Evolutionary conservation across 2,888 invertebrate species (phyloP).

Genomic region (Vandiemenella viatica): DNA sequence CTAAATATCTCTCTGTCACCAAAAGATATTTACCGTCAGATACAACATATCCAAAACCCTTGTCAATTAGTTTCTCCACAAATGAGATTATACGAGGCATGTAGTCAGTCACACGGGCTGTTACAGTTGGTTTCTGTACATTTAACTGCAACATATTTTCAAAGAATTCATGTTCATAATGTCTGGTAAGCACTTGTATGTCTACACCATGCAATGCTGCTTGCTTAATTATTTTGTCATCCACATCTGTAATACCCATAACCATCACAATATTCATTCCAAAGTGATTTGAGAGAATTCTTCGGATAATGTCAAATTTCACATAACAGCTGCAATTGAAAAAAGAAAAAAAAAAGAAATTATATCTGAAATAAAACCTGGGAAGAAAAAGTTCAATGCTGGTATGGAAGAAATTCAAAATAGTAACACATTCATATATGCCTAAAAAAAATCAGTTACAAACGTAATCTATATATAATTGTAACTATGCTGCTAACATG

Average conservation of each 20-base stretch:
- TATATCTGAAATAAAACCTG: too few relatives aligned
- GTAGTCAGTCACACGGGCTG: slow-evolving; percentile 65
- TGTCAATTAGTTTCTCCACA: slow-evolving; percentile 47
- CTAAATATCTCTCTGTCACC: too few relatives aligned
- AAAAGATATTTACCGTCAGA: slow-evolving; percentile 37
- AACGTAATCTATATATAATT: too few relatives aligned
- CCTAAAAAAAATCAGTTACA: too few relatives aligned
- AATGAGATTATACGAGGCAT: slow-evolving; percentile 64
- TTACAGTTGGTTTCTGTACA: slow-evolving; percentile 52
- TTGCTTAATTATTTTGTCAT: slow-evolving; percentile 80
- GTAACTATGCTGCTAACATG: too few relatives aligned
- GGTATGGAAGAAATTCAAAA: too few relatives aligned
- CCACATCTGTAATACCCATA: slow-evolving; percentile 88
- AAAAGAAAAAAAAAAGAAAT: neutral
- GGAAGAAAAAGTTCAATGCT: too few relatives aligned
- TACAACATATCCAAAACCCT: slow-evolving; percentile 50
- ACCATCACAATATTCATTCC: slow-evolving; percentile 62
- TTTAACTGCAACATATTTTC: slow-evolving; percentile 56
- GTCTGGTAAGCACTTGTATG: slow-evolving; percentile 39
- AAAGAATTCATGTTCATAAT: slow-evolving; percentile 72
- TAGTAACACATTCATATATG: too few relatives aligned
- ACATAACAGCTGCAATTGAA: slow-evolving; percentile 60
- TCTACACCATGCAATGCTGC: slow-evolving; percentile 41
- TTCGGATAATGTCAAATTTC: slow-evolving; percentile 71
- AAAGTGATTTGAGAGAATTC: slow-evolving; percentile 61